Evolutionary conservation across 1,140 invertebrate species (phyloP).

Genomic region (Drosophila neocordata): DNA sequence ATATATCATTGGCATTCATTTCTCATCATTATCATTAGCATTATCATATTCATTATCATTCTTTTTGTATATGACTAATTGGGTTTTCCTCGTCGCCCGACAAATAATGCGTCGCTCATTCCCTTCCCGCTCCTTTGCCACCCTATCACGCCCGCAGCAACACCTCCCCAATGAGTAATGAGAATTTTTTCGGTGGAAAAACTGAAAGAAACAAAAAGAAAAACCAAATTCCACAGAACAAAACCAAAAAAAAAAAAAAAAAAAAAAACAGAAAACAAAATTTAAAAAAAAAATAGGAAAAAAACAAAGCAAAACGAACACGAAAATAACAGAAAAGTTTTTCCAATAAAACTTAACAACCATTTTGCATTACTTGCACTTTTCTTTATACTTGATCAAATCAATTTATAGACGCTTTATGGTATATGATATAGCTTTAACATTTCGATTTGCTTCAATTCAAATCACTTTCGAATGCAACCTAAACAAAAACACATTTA

Average conservation of each 20-base stretch:
- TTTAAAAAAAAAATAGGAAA: not conserved
- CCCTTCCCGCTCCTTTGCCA: not conserved
- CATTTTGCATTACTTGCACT: slow-evolving; percentile 19
- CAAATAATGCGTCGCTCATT: slow-evolving; percentile 42
- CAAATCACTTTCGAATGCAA: slow-evolving; percentile 51
- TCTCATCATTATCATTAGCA: slow-evolving; percentile 21
- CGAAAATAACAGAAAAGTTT: too few species aligned
- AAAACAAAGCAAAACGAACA: not conserved
- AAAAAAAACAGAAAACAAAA: not conserved
- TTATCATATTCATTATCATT: slow-evolving; percentile 11
- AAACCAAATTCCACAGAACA: slow-evolving; percentile 14
- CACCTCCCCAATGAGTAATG: slow-evolving; percentile 7
- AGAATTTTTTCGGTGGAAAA: slow-evolving; percentile 10
- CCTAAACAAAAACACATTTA: slow-evolving; percentile 47
- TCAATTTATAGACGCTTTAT: not conserved
- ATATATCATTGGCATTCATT: not conserved
- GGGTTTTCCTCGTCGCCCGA: slow-evolving; percentile 65
- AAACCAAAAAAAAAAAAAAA: slow-evolving; percentile 1
- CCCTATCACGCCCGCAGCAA: not conserved
- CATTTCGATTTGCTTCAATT: slow-evolving; percentile 44
- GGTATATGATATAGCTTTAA: not conserved
- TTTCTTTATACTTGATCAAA: not conserved
- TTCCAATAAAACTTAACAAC: not conserved
- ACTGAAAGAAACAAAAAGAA: slow-evolving; percentile 24
- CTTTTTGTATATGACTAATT: slow-evolving; percentile 64